phyloP scores from a whole-genome alignment of 2,888 invertebrate species.

The Rotaria sp. region DNA sequence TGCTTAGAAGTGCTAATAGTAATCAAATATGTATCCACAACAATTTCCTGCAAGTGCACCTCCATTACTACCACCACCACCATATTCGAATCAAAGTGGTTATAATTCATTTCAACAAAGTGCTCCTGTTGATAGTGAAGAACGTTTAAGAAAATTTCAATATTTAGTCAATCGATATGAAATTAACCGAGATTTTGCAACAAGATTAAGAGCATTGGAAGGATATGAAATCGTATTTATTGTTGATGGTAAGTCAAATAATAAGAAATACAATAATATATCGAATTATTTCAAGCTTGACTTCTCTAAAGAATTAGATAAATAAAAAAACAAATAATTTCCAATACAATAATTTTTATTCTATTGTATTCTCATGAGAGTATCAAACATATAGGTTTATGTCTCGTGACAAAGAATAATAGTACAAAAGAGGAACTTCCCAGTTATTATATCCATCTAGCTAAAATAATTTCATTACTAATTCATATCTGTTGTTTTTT shows the following conservation, averaged over 20 bases:
- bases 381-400: not conserved
- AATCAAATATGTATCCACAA: not conserved
- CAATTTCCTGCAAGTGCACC: not conserved
- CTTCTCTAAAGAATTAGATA: too few relatives aligned
- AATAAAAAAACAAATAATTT: not conserved
- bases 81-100: not conserved
- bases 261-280: not conserved
- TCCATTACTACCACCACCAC: not conserved
- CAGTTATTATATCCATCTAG: not conserved
- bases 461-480: not conserved
- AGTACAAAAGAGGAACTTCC: not conserved
- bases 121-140: not conserved
- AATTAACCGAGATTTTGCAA: constrained; percentile 20
- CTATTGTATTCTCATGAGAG: not conserved
- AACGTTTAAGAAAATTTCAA: constrained; percentile 24
- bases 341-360: not conserved
- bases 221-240: constrained; percentile 23
- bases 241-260: not conserved
- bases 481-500: not conserved
- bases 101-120: not conserved
- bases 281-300: too few relatives aligned
- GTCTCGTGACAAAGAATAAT: not conserved
- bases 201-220: not conserved
- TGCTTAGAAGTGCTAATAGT: not conserved
- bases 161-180: constrained; percentile 16